Conservation (phyloP, 2,888 invertebrate species). For the Acanthosepion pharaonis region DNA sequence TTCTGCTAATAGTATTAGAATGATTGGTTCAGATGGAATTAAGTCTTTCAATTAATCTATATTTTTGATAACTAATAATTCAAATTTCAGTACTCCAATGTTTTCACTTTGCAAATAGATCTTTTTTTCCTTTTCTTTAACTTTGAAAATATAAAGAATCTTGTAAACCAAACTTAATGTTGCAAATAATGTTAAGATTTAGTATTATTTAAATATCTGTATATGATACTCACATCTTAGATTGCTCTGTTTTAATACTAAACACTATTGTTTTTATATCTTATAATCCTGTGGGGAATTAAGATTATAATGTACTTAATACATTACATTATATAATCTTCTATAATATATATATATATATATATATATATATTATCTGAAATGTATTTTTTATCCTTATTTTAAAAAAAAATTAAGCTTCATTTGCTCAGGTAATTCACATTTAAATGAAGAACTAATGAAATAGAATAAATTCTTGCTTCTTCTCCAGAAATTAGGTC, state of each 20-base stretch:
- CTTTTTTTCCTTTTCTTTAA: background rate
- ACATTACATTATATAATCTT: too few relatives aligned
- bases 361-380: too few relatives aligned
- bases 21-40: background rate
- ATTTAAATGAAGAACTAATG: background rate
- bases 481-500: background rate
- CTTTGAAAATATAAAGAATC: background rate
- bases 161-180: background rate
- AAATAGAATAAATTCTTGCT: slow-evolving; percentile 6
- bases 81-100: background rate
- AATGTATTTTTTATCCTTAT: background rate
- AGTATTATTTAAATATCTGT: too few relatives aligned
- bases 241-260: too few relatives aligned
- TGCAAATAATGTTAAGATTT: background rate
- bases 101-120: too few relatives aligned
- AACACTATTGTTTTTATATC: too few relatives aligned
- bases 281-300: too few relatives aligned
- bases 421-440: background rate
- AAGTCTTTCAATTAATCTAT: background rate
- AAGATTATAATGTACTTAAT: too few relatives aligned
- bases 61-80: background rate
- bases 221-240: too few relatives aligned
- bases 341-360: too few relatives aligned
- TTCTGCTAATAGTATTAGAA: too few relatives aligned
- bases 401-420: background rate